Percentiles rank a stretch among this genome's conserved stretches.
Evolutionary conservation across 2,888 invertebrate genomes (phyloP).

Genomic region (Oscheius sp.): DNA sequence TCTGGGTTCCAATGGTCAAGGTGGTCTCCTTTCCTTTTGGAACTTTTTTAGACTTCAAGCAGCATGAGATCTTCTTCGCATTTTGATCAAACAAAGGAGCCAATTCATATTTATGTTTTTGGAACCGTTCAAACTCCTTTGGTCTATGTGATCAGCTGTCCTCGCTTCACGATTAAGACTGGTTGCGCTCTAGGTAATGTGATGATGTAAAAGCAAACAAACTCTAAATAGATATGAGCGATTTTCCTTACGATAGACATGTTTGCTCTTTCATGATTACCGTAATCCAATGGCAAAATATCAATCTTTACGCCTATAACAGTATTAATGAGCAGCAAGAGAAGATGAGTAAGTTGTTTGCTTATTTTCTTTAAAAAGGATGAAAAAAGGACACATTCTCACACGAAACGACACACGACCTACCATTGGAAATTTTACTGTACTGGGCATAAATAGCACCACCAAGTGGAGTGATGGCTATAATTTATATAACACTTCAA

Average conservation of each 20-base stretch:
- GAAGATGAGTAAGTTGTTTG: conserved; percentile 9
- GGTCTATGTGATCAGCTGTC: conserved; percentile 12
- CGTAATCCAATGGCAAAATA: neutral
- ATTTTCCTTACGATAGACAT: conserved; percentile 11
- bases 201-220: neutral
- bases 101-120: conserved; percentile 11
- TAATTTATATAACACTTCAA: neutral
- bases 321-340: neutral
- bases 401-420: conserved; percentile 19
- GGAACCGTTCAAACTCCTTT: neutral
- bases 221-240: conserved; percentile 13
- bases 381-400: neutral
- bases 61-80: neutral
- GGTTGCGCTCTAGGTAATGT: conserved; percentile 11
- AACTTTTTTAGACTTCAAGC: neutral
- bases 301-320: neutral
- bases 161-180: neutral
- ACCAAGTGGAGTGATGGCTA: conserved; percentile 12
- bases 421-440: conserved; percentile 12
- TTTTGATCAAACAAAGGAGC: too few relatives aligned
- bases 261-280: conserved; percentile 21
- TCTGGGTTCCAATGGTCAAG: conserved; percentile 16
- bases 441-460: conserved; percentile 13
- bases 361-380: neutral
- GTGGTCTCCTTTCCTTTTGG: neutral